Percentiles rank a stretch among this genome's conserved stretches.
Evolutionary conservation across 2,888 invertebrate species (phyloP).

Genomic region (Cyclophora punctaria): DNA sequence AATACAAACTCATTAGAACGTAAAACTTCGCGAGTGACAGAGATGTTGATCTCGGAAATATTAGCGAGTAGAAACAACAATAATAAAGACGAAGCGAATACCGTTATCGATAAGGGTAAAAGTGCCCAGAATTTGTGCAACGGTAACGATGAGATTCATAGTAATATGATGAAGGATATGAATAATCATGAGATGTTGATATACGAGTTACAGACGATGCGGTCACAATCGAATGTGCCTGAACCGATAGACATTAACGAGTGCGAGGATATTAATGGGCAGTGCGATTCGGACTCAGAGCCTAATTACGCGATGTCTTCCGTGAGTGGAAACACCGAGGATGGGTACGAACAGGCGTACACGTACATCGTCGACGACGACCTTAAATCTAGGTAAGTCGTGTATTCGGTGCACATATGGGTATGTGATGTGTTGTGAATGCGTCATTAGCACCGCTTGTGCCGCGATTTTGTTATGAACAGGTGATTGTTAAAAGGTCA

Average conservation of each 20-base stretch:
- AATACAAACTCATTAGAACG: constrained; percentile 62
- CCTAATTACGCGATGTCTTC: constrained; percentile 59
- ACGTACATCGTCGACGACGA: constrained; percentile 66
- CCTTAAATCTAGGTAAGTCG: constrained; percentile 63
- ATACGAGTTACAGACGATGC: constrained; percentile 81
- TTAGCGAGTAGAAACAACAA: constrained; percentile 68
- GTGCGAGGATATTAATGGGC: constrained; percentile 38
- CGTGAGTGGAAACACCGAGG: constrained; percentile 53
- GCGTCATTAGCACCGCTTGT: constrained; percentile 12
- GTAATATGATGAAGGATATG: constrained; percentile 62
- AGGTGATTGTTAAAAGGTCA: constrained; percentile 25
- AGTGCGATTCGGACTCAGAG: constrained; percentile 60
- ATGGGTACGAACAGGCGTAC: constrained; percentile 57
- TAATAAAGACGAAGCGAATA: constrained; percentile 59
- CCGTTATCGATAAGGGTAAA: constrained; percentile 68
- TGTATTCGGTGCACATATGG: constrained; percentile 2
- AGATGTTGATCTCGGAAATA: constrained; percentile 71
- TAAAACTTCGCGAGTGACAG: constrained; percentile 66
- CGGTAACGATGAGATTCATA: constrained; percentile 45
- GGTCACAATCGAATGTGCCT: constrained; percentile 61
- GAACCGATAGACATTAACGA: constrained; percentile 37
- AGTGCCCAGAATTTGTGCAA: constrained; percentile 40
- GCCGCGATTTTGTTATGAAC: constrained; percentile 18
- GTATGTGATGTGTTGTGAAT: constrained; percentile 3
- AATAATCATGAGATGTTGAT: constrained; percentile 82